Conservation (phyloP, 2,113 vertebrate species). For the Uropsilus gracilis region DNA sequence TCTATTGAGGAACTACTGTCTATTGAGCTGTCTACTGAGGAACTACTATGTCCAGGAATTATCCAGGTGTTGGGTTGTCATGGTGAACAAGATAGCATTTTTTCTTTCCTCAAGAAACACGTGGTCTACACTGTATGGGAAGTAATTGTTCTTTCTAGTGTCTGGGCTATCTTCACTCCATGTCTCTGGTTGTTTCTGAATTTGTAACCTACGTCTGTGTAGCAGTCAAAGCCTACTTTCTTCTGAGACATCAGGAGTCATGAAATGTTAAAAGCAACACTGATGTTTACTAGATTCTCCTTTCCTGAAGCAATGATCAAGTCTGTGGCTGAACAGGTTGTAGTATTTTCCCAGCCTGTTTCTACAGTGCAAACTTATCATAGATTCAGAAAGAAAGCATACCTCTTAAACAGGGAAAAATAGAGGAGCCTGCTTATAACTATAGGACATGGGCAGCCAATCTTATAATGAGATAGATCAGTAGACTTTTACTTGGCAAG, state of each 20-base stretch:
- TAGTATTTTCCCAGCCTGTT: neutral
- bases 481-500: neutral
- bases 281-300: neutral
- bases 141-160: neutral
- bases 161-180: neutral
- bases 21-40: neutral
- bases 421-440: neutral
- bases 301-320: neutral
- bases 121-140: neutral
- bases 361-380: constrained; percentile 11
- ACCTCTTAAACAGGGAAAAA: neutral
- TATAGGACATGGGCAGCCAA: neutral
- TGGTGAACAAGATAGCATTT: neutral
- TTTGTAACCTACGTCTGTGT: neutral
- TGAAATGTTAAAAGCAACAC: neutral
- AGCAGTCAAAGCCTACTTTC: neutral
- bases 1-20: neutral
- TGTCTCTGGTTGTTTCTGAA: neutral
- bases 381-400: neutral
- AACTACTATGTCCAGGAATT: neutral
- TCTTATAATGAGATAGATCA: neutral
- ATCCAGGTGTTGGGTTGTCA: neutral
- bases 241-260: neutral
- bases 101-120: neutral
- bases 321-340: neutral